Percentiles rank a stretch among this genome's conserved stretches.
These are phyloP conservation scores for Prunella himalayana DNA, from an alignment of 2,113 vertebrate species.

Conservation along the genomic window DNA sequence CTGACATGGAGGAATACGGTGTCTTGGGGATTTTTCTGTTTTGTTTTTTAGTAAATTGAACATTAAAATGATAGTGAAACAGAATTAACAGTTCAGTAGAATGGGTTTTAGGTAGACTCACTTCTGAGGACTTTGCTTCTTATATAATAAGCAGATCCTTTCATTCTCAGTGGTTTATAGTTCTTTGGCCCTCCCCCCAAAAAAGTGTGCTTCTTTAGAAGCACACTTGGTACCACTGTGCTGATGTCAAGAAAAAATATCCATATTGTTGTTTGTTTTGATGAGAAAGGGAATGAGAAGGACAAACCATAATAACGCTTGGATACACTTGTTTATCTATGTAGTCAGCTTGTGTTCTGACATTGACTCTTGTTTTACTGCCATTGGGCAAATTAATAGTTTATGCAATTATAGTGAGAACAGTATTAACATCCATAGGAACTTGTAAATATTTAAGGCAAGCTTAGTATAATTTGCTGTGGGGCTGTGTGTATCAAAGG, in stretches of 20 bases:
- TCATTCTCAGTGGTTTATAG: background rate
- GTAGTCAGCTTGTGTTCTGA: background rate
- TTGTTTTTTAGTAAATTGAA: background rate
- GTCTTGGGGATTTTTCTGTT: background rate
- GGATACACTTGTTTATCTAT: background rate
- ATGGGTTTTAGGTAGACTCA: background rate
- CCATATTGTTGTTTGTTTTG: background rate
- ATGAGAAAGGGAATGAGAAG: background rate
- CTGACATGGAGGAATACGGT: background rate
- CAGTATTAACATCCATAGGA: background rate
- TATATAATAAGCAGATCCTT: background rate
- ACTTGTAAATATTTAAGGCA: background rate
- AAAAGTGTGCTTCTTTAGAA: background rate
- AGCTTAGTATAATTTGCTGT: background rate
- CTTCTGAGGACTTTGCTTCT: background rate
- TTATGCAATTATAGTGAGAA: background rate
- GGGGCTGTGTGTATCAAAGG: background rate
- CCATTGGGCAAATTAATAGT: background rate
- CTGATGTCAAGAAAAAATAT: background rate
- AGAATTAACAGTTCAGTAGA: background rate
- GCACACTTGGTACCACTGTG: background rate
- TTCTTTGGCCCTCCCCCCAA: background rate
- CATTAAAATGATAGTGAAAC: background rate
- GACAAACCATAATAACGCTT: background rate
- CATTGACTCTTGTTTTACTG: background rate